Evolutionary conservation across 2,113 vertebrate species (phyloP), one percentile per base, ranked within the genome.

Genomic region (Perca flavescens): DNA sequence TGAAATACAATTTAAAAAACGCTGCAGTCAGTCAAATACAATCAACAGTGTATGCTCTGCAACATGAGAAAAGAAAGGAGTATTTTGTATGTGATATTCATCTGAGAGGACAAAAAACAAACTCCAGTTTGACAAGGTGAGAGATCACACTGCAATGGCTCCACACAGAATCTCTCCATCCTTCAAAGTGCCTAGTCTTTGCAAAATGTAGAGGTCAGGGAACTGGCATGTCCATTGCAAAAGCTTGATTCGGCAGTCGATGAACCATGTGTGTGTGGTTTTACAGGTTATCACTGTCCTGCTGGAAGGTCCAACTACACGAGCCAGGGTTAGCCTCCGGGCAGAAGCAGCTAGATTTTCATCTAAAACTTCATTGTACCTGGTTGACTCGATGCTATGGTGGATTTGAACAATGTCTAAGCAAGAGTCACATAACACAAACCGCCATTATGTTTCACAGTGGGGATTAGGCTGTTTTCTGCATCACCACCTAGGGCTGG

Each of bases 251-350:
- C 14, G 17, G 61, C 28, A 28, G 7, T 47, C 36, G 21, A 13
- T 57, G 31, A 60, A 70, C 8, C 31, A 46, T 63, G 50, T 65
- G 34, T 63, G 36, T 49, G 21, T 52, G 40, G 62, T 77, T 68
- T 40, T 49, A 6, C 3, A 60, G 28, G 46, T 74, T 60, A 46
- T 74, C 7, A 12, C 36, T 49, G 43, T 66, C 21, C 19, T 65
- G 25, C 12, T 28, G 19, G 22, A 72, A 36, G 19, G 40, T 62
- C 17, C 28, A 22, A 31, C 34, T 6, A 2, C 25, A 22, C 36
- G 17, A 46, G 22, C 34, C 16, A 19, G 19, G 31, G 64, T 65
- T 6, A 72, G 47, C 34, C 46, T 21, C 43, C 19, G 58, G 54
- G 61, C 46, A 61, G 43, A 62, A 28, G 40, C 3, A 46, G n/a